A percentile compares a stretch with the other conserved stretches of the same genome.
Conservation (phyloP, 2,797 vertebrate species). For the Aythya fuligula region DNA sequence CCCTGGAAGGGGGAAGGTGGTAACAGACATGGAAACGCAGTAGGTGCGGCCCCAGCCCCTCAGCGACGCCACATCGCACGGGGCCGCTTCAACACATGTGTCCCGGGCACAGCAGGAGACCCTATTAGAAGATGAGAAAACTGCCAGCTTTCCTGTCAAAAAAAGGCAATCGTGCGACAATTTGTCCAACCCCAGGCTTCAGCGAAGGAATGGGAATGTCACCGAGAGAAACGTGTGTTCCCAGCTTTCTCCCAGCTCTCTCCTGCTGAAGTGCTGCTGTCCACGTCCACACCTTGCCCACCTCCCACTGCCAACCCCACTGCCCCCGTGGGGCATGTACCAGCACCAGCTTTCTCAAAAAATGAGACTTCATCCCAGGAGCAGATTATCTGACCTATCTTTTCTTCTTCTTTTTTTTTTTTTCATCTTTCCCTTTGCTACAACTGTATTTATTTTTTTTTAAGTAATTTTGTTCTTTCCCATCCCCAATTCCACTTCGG, state of each 20-base stretch:
- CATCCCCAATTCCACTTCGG: neutral
- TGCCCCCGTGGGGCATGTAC: fast-evolving
- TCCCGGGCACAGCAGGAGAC: neutral
- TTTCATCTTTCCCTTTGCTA: neutral
- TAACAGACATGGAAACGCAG: neutral
- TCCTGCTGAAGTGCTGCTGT: neutral
- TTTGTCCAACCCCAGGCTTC: neutral
- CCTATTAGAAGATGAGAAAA: neutral
- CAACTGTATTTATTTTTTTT: neutral
- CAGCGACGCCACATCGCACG: fast-evolving
- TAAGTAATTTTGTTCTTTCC: conserved; percentile 34
- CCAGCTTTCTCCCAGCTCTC: neutral
- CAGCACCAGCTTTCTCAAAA: neutral
- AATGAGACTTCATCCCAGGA: neutral
- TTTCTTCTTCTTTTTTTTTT: too few species aligned
- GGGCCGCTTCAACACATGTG: neutral
- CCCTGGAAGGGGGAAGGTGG: neutral
- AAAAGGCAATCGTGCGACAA: neutral
- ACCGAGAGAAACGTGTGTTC: neutral
- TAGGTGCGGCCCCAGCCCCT: neutral
- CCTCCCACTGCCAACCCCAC: neutral
- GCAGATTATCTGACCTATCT: neutral
- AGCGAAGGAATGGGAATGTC: neutral
- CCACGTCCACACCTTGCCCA: neutral
- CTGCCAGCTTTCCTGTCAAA: neutral